A percentile compares a stretch with the other conserved stretches of the same genome.
These are phyloP conservation scores for Drosophila diplacantha DNA, from an alignment of 2,888 invertebrate genomes.

Conservation along the genomic window DNA sequence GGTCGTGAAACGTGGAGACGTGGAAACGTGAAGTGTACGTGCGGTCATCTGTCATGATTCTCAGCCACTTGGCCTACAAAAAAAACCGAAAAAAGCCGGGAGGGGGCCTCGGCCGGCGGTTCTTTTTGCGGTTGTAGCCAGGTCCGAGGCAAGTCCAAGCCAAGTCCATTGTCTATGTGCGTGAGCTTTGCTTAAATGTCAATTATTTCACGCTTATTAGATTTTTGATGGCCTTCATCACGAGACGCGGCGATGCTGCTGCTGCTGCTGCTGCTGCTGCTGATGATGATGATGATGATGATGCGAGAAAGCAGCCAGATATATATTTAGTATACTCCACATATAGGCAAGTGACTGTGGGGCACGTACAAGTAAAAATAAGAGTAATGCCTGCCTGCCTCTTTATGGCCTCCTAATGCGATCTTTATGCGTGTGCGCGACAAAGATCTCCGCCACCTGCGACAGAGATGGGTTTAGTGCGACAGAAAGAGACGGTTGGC, in stretches of 20 bases:
- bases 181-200: constrained; percentile 70
- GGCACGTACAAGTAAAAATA: constrained; percentile 45
- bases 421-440: constrained; percentile 62
- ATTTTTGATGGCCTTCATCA: constrained; percentile 53
- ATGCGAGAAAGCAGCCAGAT: constrained; percentile 36
- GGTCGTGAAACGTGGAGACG: constrained; percentile 54
- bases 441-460: constrained; percentile 48
- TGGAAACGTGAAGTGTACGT: constrained; percentile 61
- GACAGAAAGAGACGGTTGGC: constrained; percentile 8
- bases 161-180: constrained; percentile 62
- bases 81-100: background rate
- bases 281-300: constrained; percentile 26
- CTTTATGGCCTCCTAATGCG: constrained; percentile 63
- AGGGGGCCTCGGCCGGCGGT: background rate
- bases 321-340: constrained; percentile 20
- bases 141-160: constrained; percentile 2
- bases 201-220: constrained; percentile 73
- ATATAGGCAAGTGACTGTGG: constrained; percentile 5
- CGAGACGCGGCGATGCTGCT: constrained; percentile 30
- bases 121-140: constrained; percentile 6
- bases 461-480: constrained; percentile 2
- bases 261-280: too few relatives aligned
- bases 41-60: constrained; percentile 72
- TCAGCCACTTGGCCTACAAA: constrained; percentile 60
- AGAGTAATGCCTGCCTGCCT: constrained; percentile 49